Conservation (phyloP, 2,797 vertebrate species). For the Peromyscus melanophrys region DNA sequence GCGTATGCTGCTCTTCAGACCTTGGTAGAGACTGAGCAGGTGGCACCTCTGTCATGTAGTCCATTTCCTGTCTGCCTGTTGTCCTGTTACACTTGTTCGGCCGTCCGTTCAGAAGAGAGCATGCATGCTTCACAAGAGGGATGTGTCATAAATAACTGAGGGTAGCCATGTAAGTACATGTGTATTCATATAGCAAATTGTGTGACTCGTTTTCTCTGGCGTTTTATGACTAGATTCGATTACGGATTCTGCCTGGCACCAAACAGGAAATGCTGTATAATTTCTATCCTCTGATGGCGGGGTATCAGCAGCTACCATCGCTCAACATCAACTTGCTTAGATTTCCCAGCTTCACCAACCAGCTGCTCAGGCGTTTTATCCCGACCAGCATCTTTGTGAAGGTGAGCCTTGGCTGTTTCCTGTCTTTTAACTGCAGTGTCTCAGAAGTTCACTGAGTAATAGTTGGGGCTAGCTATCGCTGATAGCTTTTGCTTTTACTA, state of each 20-base stretch:
- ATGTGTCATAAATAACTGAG: background rate
- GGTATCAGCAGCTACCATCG: slow-evolving; percentile 96
- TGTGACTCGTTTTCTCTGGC: background rate
- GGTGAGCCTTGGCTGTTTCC: slow-evolving; percentile 87
- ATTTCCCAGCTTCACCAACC: slow-evolving; percentile 92
- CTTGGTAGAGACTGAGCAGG: background rate
- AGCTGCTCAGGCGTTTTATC: slow-evolving; percentile 94
- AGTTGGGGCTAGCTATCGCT: background rate
- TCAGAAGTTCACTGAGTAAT: background rate
- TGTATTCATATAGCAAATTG: background rate
- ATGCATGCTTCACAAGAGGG: background rate
- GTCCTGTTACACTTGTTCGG: background rate
- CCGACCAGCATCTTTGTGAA: slow-evolving; percentile 98
- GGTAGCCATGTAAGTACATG: background rate
- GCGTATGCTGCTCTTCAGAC: background rate
- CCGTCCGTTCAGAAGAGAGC: background rate
- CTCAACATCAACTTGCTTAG: slow-evolving; percentile 94
- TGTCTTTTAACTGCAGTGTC: background rate
- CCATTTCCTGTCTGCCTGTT: background rate
- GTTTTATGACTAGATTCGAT: slow-evolving; percentile 91
- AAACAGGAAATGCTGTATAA: slow-evolving; percentile 98
- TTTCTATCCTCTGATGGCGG: slow-evolving; percentile 98
- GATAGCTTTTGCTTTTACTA: background rate
- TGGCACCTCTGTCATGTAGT: accelerated
- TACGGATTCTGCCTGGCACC: slow-evolving; percentile 95